These are phyloP conservation scores for Drosophila cyrtoloma DNA, from an alignment of 2,888 invertebrate species.

Conservation along the genomic window DNA sequence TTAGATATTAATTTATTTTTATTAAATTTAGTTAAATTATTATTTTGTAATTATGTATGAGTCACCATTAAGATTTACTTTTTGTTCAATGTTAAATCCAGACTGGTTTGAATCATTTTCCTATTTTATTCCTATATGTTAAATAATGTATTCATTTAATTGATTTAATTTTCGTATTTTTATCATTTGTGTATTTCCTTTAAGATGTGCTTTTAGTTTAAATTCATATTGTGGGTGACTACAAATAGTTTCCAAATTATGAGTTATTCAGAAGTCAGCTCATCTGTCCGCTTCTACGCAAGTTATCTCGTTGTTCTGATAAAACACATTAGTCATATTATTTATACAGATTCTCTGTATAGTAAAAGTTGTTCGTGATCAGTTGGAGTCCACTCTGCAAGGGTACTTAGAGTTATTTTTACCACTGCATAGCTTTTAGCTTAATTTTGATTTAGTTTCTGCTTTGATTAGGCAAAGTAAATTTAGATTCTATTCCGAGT, in stretches of 20 bases:
- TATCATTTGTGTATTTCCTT: accelerated
- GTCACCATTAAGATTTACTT: neutral
- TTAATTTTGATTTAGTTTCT: neutral
- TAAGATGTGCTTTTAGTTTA: neutral
- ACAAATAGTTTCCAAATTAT: neutral
- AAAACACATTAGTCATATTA: neutral
- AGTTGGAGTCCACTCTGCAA: neutral
- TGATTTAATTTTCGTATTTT: neutral
- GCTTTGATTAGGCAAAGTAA: neutral
- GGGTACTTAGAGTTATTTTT: neutral
- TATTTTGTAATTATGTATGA: neutral
- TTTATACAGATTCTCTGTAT: neutral
- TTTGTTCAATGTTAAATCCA: neutral
- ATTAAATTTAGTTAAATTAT: neutral
- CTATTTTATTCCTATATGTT: neutral
- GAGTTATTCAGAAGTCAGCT: neutral
- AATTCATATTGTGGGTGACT: neutral
- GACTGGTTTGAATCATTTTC: neutral
- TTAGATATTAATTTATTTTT: neutral
- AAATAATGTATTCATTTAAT: neutral
- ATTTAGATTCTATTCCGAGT: neutral
- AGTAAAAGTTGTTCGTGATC: neutral
- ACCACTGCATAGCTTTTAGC: neutral
- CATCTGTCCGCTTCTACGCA: too few relatives aligned
- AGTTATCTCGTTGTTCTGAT: neutral